phyloP scores from a whole-genome alignment of 2,113 vertebrate genomes.

The Poeciliopsis turrubarensis region DNA sequence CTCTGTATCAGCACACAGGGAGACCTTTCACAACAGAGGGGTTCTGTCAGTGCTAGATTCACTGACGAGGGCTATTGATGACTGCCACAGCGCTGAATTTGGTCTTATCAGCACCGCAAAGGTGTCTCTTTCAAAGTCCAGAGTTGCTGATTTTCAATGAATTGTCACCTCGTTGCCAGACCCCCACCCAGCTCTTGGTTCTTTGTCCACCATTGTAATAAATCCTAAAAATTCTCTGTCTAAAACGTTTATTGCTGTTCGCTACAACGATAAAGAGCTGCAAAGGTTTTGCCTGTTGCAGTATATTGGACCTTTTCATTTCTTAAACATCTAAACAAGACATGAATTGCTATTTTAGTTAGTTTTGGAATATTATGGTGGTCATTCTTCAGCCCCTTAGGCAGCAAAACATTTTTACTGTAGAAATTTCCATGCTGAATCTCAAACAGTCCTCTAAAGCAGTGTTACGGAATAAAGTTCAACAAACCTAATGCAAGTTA shows the following conservation, averaged over 20 bases:
- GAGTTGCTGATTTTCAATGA: not conserved
- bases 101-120: constrained; percentile 16
- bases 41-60: constrained; percentile 48
- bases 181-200: not conserved
- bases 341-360: not conserved
- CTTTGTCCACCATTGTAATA: not conserved
- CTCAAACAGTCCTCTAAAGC: too few relatives aligned
- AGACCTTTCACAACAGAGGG: constrained; percentile 60
- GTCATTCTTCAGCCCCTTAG: not conserved
- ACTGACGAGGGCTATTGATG: constrained; percentile 53
- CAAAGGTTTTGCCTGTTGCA: not conserved
- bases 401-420: too few relatives aligned
- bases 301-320: not conserved
- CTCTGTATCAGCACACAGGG: constrained; percentile 40
- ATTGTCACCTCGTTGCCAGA: not conserved
- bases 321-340: not conserved
- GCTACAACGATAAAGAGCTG: not conserved
- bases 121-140: constrained; percentile 18
- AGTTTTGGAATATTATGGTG: not conserved
- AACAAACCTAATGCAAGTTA: not conserved
- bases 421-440: too few relatives aligned
- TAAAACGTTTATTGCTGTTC: not conserved
- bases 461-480: too few relatives aligned
- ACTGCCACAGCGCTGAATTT: constrained; percentile 6
- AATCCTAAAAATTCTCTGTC: not conserved